Base-by-base conservation (phyloP, 2,797 vertebrate species). In the Molossus molossus region DNA sequence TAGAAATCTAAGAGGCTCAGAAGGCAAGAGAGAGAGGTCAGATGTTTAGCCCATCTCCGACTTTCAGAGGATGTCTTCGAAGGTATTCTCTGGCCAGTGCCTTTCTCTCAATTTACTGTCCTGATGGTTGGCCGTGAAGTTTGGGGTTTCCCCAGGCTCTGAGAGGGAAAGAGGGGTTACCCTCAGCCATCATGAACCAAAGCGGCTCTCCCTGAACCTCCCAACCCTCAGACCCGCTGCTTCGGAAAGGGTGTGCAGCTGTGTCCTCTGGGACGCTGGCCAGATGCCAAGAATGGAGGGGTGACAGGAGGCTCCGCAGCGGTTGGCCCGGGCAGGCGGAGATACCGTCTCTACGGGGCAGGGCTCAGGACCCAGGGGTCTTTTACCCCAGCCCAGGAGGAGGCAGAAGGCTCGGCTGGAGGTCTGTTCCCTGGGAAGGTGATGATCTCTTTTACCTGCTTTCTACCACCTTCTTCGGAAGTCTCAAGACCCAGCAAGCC, bases 221-320 rank as follows among this genome's bases (percentile, higher is more conserved):
- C 75, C 91, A 95, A 81, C 87, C 55, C 21, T 96, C 97, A 93
- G 73, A 69, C 93, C 95, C 14, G 81, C 13, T 70, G 60, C 95
- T 95, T 89, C 94, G 25, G 58, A 92, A 79, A 96, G 96, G 85
- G 89, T 6, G 76, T 82, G 84, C 70, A 69, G 96, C 81, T 77
- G 91, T 67, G 45, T 81, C 64, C 96, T 96, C 92, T 69, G 65
- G 95, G 97, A 81, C 40, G 48, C 95, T 97, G 95, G 96, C 96
- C 53, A 67, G 29, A 94, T 58, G 21, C 97, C 97, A 94, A 96
- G 95, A 97, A 95, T 79, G 82, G 96, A 96, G 90, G 77, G 83
- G 92, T 81, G 94, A 83, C 67, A 37, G 57, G 95, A 90, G 94
- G 95, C 93, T 96, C 67, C 89, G 94, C 93, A 96, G 89, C 91